Evolutionary conservation across 2,113 vertebrate species (phyloP).

Genomic region (Eretmochelys imbricata): DNA sequence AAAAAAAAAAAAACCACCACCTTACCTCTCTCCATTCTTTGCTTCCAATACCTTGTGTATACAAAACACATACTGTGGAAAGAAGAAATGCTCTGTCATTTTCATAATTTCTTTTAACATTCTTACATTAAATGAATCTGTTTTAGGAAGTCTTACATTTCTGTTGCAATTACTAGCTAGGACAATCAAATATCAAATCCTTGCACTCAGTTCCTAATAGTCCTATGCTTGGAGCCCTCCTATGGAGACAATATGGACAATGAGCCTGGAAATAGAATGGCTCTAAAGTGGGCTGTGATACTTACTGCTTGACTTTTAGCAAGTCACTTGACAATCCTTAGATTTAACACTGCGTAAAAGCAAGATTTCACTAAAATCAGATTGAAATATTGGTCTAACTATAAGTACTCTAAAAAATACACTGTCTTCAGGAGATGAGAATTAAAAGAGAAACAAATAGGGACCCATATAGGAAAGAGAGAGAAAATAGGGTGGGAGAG

Average conservation of each 20-base stretch:
- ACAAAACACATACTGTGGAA: slow-evolving; percentile 94
- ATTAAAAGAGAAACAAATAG: background rate
- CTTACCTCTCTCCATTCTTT: slow-evolving; percentile 99
- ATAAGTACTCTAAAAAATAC: slow-evolving; percentile 1
- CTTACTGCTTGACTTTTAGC: background rate
- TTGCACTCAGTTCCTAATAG: background rate
- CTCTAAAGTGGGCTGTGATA: background rate
- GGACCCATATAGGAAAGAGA: background rate
- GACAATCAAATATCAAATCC: background rate
- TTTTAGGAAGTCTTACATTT: background rate
- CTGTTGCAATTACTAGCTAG: background rate
- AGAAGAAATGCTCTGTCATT: slow-evolving; percentile 15
- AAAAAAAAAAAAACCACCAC: background rate
- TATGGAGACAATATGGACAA: background rate
- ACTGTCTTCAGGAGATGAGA: background rate
- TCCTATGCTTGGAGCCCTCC: background rate
- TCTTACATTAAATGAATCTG: background rate
- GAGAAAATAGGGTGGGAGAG: background rate
- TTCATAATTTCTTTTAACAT: background rate
- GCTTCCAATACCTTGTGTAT: slow-evolving; percentile 95
- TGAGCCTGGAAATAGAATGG: background rate
- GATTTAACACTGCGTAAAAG: background rate
- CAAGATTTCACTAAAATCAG: background rate
- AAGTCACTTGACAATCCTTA: background rate
- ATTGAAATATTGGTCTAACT: background rate